phyloP scores from a whole-genome alignment of 2,797 vertebrate genomes.

The Argya squamiceps region DNA sequence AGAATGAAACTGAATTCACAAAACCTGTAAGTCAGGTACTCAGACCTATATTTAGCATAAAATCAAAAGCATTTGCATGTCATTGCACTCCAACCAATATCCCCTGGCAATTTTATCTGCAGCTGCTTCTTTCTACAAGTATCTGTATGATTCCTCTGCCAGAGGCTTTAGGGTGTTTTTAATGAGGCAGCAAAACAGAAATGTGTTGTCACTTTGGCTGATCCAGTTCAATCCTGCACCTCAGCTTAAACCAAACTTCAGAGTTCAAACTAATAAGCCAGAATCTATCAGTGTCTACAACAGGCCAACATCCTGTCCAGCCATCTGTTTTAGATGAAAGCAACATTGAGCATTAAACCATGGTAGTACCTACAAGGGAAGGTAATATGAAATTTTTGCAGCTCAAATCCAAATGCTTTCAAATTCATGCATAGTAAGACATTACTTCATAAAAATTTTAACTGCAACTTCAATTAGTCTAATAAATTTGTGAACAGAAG shows the following conservation, averaged over 20 bases:
- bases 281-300: neutral
- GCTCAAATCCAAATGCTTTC: neutral
- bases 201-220: neutral
- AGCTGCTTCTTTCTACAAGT: constrained; percentile 3
- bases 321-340: neutral
- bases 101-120: neutral
- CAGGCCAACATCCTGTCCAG: neutral
- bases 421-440: neutral
- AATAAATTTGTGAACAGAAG: neutral
- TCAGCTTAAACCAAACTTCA: neutral
- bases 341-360: neutral
- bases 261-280: neutral
- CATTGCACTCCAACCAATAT: neutral
- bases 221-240: neutral
- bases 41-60: neutral
- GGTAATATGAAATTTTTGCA: accelerated
- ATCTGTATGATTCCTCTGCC: neutral
- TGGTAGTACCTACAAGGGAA: neutral
- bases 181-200: neutral
- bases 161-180: neutral
- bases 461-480: neutral
- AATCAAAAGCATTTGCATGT: neutral
- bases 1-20: neutral
- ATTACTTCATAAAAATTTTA: neutral
- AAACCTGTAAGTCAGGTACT: neutral